Conservation (phyloP, 2,888 invertebrate genomes). For the Dysmachus trigonus region DNA sequence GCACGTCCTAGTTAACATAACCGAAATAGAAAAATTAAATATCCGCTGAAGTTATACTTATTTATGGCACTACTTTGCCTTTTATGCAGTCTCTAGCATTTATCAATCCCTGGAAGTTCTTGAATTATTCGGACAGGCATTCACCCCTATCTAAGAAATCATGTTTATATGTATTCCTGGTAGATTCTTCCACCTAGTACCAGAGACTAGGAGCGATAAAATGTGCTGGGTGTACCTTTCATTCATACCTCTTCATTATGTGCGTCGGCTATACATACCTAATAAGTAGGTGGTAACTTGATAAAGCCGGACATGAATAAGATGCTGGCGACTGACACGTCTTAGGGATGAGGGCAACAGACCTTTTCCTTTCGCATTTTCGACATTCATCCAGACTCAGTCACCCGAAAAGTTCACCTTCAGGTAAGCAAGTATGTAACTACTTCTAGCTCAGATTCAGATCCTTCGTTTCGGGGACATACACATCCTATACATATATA, state of each 20-base stretch:
- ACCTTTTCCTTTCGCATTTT: neutral
- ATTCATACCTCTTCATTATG: conserved; percentile 44
- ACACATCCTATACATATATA: neutral
- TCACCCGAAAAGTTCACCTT: conserved; percentile 15
- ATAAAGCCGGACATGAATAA: neutral
- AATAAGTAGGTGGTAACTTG: neutral
- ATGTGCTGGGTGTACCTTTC: conserved; percentile 24
- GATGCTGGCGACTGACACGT: neutral
- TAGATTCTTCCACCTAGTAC: neutral
- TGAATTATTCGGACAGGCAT: conserved; percentile 29
- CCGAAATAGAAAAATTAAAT: too few relatives aligned
- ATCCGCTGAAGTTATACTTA: neutral
- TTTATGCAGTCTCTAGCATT: conserved; percentile 1
- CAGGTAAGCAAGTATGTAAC: conserved; percentile 16
- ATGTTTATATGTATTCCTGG: neutral
- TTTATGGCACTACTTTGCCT: conserved; percentile 20
- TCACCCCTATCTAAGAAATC: neutral
- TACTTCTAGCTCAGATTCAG: neutral
- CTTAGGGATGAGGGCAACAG: neutral
- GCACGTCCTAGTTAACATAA: too few relatives aligned
- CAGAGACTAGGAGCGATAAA: conserved; percentile 18
- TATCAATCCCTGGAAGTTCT: conserved; percentile 38
- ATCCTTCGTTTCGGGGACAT: neutral
- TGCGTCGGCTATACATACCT: conserved; percentile 20
- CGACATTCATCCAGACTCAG: conserved; percentile 23